Base-by-base conservation (phyloP, 2,888 invertebrate genomes). In the Glyphotaelius pellucidus region DNA sequence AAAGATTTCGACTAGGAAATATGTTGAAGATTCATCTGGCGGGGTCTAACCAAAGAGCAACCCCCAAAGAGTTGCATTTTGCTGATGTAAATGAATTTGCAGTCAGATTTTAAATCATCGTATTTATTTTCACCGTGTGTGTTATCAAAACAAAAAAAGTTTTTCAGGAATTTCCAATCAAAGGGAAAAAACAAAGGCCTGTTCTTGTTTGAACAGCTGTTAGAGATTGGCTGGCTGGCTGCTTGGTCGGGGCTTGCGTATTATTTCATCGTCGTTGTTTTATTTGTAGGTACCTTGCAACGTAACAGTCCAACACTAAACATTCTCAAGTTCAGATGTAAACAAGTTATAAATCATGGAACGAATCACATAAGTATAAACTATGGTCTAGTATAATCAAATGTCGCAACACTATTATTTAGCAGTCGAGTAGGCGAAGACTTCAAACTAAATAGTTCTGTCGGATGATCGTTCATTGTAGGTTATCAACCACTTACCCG, bases 251-350 rank as follows among this genome's bases (percentile, higher is more conserved):
- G 25, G n/a, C 38, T 14, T 47, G 47, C 47, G 47, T n/a, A 86
- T 38, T 35, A 83, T 42, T 38, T 86, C 11, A 32, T n/a, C 14
- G 42, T 30, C 42, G 15, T 86, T 86, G 42, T 47, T 81, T 81
- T 81, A 32, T 67, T 31, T 86, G 42, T n/a, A n/a, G n/a, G n/a
- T 86, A n/a, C 86, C 86, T 86, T 86, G 86, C n/a, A 86, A 42
- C 86, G 86, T 86, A 86, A 86, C 86, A 86, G 86, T 42, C 42
- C n/a, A n/a, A 86, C 30, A 47, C 86, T 86, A 67, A 67, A 67
- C 25, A 67, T 47, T 47, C 5, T 38, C 86, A 30, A n/a, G 86
- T 30, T 42, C n/a, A 42, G 38, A 42, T 30, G 47, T 30, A 86
- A 47, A 47, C 47, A 86, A 86, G 85, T 42, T 86, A 86, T 85